These are phyloP conservation scores for Drosophila prosaltans DNA, from an alignment of 1,140 invertebrate genomes.

Conservation along the genomic window DNA sequence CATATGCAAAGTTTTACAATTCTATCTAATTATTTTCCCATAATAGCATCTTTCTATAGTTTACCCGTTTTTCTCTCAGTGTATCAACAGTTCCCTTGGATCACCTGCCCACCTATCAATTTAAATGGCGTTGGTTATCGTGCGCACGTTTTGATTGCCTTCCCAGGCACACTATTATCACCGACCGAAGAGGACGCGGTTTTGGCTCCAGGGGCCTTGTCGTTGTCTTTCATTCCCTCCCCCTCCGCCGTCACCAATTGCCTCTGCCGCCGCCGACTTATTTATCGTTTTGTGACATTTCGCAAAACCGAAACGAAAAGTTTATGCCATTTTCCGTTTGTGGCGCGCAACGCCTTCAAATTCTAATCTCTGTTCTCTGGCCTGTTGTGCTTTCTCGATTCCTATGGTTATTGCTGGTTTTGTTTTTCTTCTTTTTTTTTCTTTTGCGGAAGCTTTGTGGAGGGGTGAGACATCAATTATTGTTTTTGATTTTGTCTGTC, in stretches of 20 bases:
- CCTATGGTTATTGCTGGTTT: conserved; percentile 64
- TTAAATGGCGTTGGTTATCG: conserved; percentile 73
- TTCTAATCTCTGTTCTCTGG: conserved; percentile 69
- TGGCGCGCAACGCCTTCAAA: conserved; percentile 44
- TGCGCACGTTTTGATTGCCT: conserved; percentile 76
- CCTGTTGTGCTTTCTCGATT: conserved; percentile 26
- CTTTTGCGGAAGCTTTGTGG: neutral
- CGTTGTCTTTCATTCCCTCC: conserved; percentile 16
- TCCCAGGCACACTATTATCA: conserved; percentile 69
- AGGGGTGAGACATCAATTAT: conserved; percentile 64
- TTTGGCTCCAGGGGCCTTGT: conserved; percentile 37
- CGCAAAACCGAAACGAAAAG: conserved; percentile 41
- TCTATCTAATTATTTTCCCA: no score
- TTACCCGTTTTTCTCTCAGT: conserved; percentile 15
- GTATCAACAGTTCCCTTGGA: conserved; percentile 9
- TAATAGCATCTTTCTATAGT: neutral
- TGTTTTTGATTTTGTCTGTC: conserved; percentile 62
- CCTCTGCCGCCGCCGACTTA: conserved; percentile 37
- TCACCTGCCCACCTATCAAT: conserved; percentile 73
- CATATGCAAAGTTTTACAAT: no score
- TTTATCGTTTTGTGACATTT: conserved; percentile 76
- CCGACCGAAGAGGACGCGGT: conserved; percentile 23
- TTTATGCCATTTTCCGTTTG: conserved; percentile 66
- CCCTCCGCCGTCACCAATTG: neutral
- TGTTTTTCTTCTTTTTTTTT: conserved; percentile 31